phyloP scores from a whole-genome alignment of 2,888 invertebrate genomes.

The Uloborus plumipes region DNA sequence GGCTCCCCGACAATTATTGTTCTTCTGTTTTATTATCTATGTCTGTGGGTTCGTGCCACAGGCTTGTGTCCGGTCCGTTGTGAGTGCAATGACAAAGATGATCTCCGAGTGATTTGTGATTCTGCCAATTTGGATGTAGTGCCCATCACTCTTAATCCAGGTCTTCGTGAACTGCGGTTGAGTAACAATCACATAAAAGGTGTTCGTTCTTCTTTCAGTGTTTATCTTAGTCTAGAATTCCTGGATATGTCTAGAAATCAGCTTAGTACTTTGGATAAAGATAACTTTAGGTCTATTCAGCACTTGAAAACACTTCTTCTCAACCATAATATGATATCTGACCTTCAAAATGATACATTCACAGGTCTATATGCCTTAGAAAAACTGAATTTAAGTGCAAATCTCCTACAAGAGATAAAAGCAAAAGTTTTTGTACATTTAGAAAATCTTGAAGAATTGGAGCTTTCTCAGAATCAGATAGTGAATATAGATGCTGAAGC shows the following conservation, averaged over 20 bases:
- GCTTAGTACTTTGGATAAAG: constrained; percentile 83
- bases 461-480: constrained; percentile 85
- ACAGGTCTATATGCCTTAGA: constrained; percentile 82
- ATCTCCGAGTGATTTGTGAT: constrained; percentile 82
- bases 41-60: constrained; percentile 68
- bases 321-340: constrained; percentile 82
- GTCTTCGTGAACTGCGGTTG: constrained; percentile 78
- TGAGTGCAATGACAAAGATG: constrained; percentile 82
- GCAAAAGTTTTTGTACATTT: constrained; percentile 68
- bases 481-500: constrained; percentile 81
- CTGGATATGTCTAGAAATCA: constrained; percentile 87
- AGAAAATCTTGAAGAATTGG: constrained; percentile 80
- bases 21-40: constrained; percentile 64
- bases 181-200: constrained; percentile 86
- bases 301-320: constrained; percentile 83
- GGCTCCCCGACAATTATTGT: constrained; percentile 51
- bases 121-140: constrained; percentile 85
- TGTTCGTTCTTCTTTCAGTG: constrained; percentile 81
- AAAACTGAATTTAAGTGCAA: constrained; percentile 74
- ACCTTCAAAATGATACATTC: constrained; percentile 82
- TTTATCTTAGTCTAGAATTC: constrained; percentile 82
- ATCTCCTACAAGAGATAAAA: constrained; percentile 63
- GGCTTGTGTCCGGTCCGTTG: constrained; percentile 85
- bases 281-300: constrained; percentile 84
- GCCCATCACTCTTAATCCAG: constrained; percentile 88